phyloP scores from a whole-genome alignment of 2,113 vertebrate genomes.

The Myotis davidii region DNA sequence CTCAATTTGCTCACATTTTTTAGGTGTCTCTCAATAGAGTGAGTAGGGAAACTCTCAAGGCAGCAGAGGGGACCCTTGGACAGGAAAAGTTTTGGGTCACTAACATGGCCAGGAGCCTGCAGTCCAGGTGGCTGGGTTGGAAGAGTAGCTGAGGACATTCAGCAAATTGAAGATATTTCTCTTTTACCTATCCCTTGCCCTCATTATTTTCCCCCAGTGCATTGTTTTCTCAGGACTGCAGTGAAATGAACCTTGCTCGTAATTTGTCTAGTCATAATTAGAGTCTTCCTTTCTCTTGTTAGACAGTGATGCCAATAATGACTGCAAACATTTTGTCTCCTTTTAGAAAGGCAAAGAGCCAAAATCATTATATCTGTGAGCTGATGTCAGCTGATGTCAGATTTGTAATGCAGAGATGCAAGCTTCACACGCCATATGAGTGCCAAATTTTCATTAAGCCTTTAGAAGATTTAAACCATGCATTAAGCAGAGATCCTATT shows the following conservation, averaged over 20 bases:
- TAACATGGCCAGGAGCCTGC: background rate
- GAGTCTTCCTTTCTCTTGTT: constrained; percentile 81
- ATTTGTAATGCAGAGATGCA: constrained; percentile 59
- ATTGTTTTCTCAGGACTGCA: constrained; percentile 72
- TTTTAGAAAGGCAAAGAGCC: constrained; percentile 69
- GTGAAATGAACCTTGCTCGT: constrained; percentile 79
- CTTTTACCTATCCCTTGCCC: constrained; percentile 51
- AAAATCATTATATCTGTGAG: constrained; percentile 64
- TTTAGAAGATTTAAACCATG: constrained; percentile 48
- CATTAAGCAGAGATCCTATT: constrained; percentile 47
- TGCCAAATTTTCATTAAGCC: constrained; percentile 69
- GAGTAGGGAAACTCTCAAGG: background rate
- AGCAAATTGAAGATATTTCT: constrained; percentile 66
- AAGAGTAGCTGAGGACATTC: constrained; percentile 28
- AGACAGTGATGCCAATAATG: constrained; percentile 78
- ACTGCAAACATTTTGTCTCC: constrained; percentile 72
- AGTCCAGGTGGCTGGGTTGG: background rate
- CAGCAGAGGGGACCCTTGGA: background rate
- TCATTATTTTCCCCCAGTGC: constrained; percentile 69
- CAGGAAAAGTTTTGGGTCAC: background rate
- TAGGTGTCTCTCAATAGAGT: background rate
- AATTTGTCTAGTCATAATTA: constrained; percentile 82
- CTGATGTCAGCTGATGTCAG: constrained; percentile 74
- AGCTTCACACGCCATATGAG: background rate
- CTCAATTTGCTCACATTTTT: background rate